Base-by-base conservation (phyloP, 2,888 invertebrate genomes). In the Steinernema carpocapsae region DNA sequence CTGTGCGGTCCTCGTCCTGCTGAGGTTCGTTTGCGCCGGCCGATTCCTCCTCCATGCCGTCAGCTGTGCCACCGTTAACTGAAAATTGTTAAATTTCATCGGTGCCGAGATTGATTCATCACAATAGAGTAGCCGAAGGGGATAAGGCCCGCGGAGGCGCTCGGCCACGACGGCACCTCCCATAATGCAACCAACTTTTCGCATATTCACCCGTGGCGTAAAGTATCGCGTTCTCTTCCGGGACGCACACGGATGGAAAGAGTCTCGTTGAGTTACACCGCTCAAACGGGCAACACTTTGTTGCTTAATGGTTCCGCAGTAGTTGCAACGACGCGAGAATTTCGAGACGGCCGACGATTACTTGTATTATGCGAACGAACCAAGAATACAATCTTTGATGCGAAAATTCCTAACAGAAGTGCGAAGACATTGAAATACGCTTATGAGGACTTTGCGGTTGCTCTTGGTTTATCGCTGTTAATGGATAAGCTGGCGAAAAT, bases 1-100 rank as follows among this genome's bases (percentile, higher is more conserved):
- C 86, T 59, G 86, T 86, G 56, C 83, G 80, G 74, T 86, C 86
- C 56, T 83, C 83, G 42, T 77, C 81, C 32, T 74, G 76, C 52
- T 72, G 73, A 46, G 64, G 74, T 37, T 78, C 83, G 24, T 73
- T 80, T 2, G 75, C 79, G 52, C 14, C 75, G 72, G 76, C 82
- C 45, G 77, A 78, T 72, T 82, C 80, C 72, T 83, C 81, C 42
- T 77, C 77, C 72, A 77, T 78, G 71, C 78, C 80, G 37, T 79
- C 80, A 48, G 79, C 81, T 52, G 76, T 78, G 52, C 77, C 77
- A 74, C 76, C 77, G 24, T 77, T 77, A 72, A 76, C 76, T 73
- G 77, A 70, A 74, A 73, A 72, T 48, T 29, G 42, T 70, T 19
- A 71, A 74, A 75, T 48, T 48, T 70, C 72, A 19, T n/a, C 29